Base-by-base conservation (phyloP, 1,140 invertebrate species). In the Cotesia chilonis region DNA sequence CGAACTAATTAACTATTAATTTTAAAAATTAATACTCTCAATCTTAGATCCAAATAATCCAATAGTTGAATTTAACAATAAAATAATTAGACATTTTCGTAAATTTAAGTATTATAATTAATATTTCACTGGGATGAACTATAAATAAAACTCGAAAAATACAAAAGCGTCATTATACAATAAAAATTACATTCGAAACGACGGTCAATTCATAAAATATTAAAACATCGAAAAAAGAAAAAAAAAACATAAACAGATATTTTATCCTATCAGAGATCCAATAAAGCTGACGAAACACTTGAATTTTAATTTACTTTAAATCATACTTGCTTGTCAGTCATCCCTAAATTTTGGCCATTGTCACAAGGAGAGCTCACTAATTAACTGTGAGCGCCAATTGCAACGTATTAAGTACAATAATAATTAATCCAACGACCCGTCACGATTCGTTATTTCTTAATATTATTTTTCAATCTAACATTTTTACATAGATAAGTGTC, bases 401-500 rank as follows among this genome's bases (percentile, higher is more conserved):
- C 20, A 51, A 61, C 20, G 28, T 28, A 61, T 20, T 14, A 28
- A 59, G 63, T 64, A 71, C 59, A 64, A 64, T 60, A 71, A 64
- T 71, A 64, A 17, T 71, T 52, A 71, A 71, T 71, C 61, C 60
- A 64, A 71, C 61, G 69, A 64, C 69, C 69, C 69, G 47, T 71
- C 61, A 35, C 57, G 57, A 64, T 64, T 35, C 10, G 20, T 60
- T 14, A 47, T 60, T 38, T 59, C 28, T 70, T 59, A 28, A 69
- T 35, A 20, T 52, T 5, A 60, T 59, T 47, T 47, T 76, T 81
- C 78, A 79, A 76, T 75, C 75, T 78, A 81, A 76, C 63, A 72
- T 79, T 75, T 80, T 83, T 82, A 83, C 78, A 80, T 82, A 81
- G 74, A 83, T 70, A 61, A 70, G 60, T 2, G 28, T 28, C 28